Evolutionary conservation across 2,888 invertebrate species (phyloP).

Genomic region (Dryococelus australis): DNA sequence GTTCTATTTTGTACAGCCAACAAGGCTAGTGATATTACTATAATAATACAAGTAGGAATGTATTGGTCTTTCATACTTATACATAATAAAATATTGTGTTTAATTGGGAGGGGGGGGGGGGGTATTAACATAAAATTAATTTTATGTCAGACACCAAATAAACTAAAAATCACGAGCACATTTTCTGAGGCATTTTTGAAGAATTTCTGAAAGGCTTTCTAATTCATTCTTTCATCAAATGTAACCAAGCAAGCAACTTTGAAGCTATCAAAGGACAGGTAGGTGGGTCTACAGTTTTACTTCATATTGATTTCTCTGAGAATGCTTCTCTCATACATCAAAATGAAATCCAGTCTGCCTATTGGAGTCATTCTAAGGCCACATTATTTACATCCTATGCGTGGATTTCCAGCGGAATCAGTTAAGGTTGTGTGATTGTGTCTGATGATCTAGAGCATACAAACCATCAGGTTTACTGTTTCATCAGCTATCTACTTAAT

Average conservation of each 20-base stretch:
- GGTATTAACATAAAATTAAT: too few species aligned
- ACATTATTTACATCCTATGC: constrained; percentile 1
- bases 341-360: not conserved
- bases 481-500: not conserved
- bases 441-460: not conserved
- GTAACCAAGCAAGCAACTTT: not conserved
- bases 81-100: too few species aligned
- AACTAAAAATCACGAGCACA: not conserved
- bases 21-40: too few species aligned
- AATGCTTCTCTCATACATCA: not conserved
- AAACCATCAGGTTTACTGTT: not conserved
- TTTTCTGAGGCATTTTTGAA: not conserved
- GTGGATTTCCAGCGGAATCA: not conserved
- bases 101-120: too few species aligned
- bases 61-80: too few species aligned
- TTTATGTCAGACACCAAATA: not conserved
- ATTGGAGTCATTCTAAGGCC: not conserved
- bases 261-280: not conserved
- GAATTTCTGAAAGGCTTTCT: constrained; percentile 6
- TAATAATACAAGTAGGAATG: too few species aligned
- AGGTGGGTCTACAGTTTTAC: not conserved
- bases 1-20: not conserved
- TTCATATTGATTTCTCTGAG: not conserved
- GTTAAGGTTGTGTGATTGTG: not conserved
- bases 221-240: not conserved